phyloP scores from a whole-genome alignment of 1,140 invertebrate genomes.

The Sitophilus oryzae region DNA sequence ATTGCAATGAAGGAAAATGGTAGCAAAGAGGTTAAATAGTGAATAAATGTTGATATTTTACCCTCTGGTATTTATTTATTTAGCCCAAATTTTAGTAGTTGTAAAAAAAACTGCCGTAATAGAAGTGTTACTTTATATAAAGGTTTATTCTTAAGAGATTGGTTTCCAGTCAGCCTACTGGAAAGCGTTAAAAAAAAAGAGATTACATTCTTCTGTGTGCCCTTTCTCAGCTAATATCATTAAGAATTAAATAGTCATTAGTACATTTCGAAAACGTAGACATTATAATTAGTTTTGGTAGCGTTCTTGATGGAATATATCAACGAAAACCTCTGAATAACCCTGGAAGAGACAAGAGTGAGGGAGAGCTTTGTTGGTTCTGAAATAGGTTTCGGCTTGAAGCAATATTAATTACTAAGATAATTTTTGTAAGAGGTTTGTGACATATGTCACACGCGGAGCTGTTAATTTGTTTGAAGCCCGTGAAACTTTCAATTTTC shows the following conservation, averaged over 20 bases:
- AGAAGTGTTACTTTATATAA: too few relatives aligned
- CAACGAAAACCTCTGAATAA: background rate
- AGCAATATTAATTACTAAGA: background rate
- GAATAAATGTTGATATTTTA: too few relatives aligned
- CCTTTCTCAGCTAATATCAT: conserved; percentile 21
- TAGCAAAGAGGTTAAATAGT: too few relatives aligned
- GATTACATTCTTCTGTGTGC: too few relatives aligned
- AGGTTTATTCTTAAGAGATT: too few relatives aligned
- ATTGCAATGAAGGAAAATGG: too few relatives aligned
- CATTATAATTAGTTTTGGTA: conserved; percentile 18
- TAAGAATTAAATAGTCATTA: conserved; percentile 22
- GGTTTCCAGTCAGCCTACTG: too few relatives aligned
- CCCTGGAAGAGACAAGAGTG: conserved; percentile 7
- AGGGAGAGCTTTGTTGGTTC: conserved; percentile 7
- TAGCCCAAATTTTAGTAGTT: too few relatives aligned
- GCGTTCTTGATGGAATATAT: conserved; percentile 2
- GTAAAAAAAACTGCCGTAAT: too few relatives aligned
- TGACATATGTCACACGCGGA: background rate
- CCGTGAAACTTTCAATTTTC: background rate
- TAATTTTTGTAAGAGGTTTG: background rate
- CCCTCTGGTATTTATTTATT: too few relatives aligned
- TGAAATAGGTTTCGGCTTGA: background rate
- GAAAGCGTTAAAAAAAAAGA: conserved; percentile 13
- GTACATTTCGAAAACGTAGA: conserved; percentile 18
- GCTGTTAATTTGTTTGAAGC: background rate